A percentile compares a stretch with the other conserved stretches of the same genome.
Evolutionary conservation across 2,888 invertebrate species (phyloP).

Genomic region (Macropis europaea): DNA sequence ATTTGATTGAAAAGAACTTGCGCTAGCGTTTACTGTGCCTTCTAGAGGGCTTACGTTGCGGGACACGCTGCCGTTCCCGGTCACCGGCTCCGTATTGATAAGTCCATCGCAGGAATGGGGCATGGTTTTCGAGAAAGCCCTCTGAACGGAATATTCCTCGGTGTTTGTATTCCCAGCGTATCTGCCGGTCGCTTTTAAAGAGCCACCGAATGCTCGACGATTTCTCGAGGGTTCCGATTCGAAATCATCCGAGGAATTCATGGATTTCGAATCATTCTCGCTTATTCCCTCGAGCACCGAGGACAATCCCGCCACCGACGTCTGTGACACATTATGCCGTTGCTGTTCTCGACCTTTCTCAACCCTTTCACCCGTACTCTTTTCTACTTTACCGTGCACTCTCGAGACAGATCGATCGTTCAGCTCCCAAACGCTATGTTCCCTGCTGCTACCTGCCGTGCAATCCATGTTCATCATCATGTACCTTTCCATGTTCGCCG

Average conservation of each 20-base stretch:
- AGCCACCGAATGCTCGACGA: constrained; percentile 63
- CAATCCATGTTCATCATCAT: constrained; percentile 24
- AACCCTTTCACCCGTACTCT: background rate
- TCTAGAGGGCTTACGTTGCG: constrained; percentile 13
- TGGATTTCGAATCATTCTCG: constrained; percentile 22
- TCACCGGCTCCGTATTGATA: constrained; percentile 24
- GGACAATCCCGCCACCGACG: background rate
- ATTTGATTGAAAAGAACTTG: constrained; percentile 69
- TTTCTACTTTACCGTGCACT: constrained; percentile 39
- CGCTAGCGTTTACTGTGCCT: constrained; percentile 12
- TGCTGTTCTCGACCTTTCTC: background rate
- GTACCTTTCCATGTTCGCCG: constrained; percentile 25
- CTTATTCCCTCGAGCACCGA: background rate
- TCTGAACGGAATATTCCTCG: constrained; percentile 31
- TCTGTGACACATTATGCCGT: background rate
- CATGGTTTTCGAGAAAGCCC: constrained; percentile 21
- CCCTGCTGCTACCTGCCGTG: constrained; percentile 24
- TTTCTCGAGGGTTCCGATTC: constrained; percentile 20
- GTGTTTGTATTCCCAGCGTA: constrained; percentile 37
- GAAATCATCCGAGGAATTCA: constrained; percentile 19
- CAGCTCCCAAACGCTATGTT: constrained; percentile 26
- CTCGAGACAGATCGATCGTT: constrained; percentile 39
- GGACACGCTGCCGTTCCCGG: background rate
- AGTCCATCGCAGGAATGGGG: constrained; percentile 39
- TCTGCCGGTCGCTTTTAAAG: constrained; percentile 60